A percentile compares a stretch with the other conserved stretches of the same genome.
Evolutionary conservation across 2,888 invertebrate genomes (phyloP).

Genomic region (Apamea sordens): DNA sequence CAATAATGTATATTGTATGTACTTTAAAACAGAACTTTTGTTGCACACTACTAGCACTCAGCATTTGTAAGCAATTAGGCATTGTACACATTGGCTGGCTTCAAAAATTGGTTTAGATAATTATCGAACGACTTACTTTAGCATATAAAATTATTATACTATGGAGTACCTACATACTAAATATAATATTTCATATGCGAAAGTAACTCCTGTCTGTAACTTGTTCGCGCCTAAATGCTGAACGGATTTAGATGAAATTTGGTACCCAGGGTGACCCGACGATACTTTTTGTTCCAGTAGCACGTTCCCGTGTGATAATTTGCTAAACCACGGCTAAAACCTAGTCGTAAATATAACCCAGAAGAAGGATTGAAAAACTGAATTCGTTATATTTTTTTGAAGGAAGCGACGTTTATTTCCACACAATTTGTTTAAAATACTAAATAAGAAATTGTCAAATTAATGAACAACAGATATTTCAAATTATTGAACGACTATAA

Average conservation of each 20-base stretch:
- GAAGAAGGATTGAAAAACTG: no score
- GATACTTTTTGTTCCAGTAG: background rate
- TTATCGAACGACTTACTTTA: background rate
- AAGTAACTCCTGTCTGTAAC: background rate
- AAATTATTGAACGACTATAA: background rate
- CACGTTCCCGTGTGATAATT: background rate
- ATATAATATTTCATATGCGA: background rate
- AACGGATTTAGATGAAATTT: background rate
- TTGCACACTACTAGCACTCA: conserved; percentile 42
- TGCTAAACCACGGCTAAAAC: background rate
- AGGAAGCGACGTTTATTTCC: background rate
- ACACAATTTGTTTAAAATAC: background rate
- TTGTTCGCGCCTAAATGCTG: background rate
- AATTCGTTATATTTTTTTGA: background rate
- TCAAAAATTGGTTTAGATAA: background rate
- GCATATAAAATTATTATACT: background rate
- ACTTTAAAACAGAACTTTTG: conserved; percentile 65
- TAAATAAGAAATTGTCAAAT: background rate
- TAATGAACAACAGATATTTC: background rate
- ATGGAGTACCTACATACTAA: background rate
- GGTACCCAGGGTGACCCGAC: background rate
- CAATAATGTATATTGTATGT: conserved; percentile 73
- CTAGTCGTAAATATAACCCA: background rate
- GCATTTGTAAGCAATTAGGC: conserved; percentile 60
- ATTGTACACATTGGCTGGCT: conserved; percentile 17